A percentile compares a stretch with the other conserved stretches of the same genome.
Evolutionary conservation across 2,888 invertebrate genomes (phyloP).

Genomic region (Pollenia angustigena): DNA sequence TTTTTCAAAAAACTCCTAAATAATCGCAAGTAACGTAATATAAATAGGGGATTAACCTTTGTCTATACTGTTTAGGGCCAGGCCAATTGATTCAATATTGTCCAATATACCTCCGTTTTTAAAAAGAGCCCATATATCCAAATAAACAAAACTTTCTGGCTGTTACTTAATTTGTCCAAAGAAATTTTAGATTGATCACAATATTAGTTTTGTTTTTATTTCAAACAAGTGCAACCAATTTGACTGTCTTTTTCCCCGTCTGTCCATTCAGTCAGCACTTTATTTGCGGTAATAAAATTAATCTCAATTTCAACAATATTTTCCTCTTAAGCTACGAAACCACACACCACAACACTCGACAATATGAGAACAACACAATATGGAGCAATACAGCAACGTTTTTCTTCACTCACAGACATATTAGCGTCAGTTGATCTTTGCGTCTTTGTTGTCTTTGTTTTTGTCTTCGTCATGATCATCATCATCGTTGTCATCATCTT

Average conservation of each 20-base stretch:
- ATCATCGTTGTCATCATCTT: neutral
- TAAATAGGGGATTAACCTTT: too few species aligned
- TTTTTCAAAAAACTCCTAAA: too few species aligned
- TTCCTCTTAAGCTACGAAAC: constrained; percentile 7
- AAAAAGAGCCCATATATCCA: too few species aligned
- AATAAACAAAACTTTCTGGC: too few species aligned
- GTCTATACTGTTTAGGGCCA: too few species aligned
- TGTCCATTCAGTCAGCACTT: constrained; percentile 47
- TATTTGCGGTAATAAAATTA: constrained; percentile 54
- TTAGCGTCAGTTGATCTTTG: constrained; percentile 60
- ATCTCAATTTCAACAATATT: constrained; percentile 58
- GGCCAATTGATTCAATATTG: too few species aligned
- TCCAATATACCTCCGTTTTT: too few species aligned
- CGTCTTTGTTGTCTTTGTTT: neutral
- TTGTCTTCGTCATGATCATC: constrained; percentile 10
- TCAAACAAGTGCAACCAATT: constrained; percentile 27
- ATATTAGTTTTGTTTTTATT: constrained; percentile 2
- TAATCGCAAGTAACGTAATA: too few species aligned
- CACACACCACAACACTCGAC: neutral
- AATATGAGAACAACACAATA: constrained; percentile 2
- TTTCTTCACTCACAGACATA: constrained; percentile 55
- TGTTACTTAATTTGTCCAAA: too few species aligned
- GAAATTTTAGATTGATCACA: too few species aligned
- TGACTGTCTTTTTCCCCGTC: neutral
- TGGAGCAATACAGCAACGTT: neutral